These are phyloP conservation scores for Pseudomyrmex gracilis DNA, from an alignment of 1,140 invertebrate genomes.

Conservation along the genomic window DNA sequence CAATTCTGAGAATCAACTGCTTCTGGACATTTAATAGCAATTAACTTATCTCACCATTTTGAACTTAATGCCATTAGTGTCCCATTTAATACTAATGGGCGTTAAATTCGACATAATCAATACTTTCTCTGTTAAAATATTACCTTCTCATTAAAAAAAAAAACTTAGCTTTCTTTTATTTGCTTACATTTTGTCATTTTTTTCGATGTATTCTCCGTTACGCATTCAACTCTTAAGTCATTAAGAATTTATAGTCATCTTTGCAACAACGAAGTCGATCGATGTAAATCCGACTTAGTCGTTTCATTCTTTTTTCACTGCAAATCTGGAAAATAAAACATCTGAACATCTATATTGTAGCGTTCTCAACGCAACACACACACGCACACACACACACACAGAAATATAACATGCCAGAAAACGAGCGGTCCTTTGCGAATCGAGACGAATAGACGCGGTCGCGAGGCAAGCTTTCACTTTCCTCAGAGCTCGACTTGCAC, in stretches of 20 bases:
- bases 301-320: too few species aligned
- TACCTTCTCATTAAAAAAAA: too few species aligned
- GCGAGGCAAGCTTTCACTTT: slow-evolving; percentile 69
- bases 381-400: not conserved
- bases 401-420: slow-evolving; percentile 4
- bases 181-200: not conserved
- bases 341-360: too few species aligned
- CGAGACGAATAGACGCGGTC: slow-evolving; percentile 53
- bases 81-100: not conserved
- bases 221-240: not conserved
- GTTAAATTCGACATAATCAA: slow-evolving; percentile 7
- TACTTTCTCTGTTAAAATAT: too few species aligned
- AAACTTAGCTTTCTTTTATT: not conserved
- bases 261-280: slow-evolving; percentile 1
- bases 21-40: too few species aligned
- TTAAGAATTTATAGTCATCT: not conserved
- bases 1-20: too few species aligned
- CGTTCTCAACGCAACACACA: not conserved
- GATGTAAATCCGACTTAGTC: not conserved
- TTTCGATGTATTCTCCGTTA: slow-evolving; percentile 2
- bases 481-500: slow-evolving; percentile 68
- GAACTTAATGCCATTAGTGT: not conserved
- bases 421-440: slow-evolving; percentile 27
- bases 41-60: not conserved
- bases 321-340: too few species aligned